Evolutionary conservation across 1,140 invertebrate genomes (phyloP).

Genomic region (Drosophila pruinosa): DNA sequence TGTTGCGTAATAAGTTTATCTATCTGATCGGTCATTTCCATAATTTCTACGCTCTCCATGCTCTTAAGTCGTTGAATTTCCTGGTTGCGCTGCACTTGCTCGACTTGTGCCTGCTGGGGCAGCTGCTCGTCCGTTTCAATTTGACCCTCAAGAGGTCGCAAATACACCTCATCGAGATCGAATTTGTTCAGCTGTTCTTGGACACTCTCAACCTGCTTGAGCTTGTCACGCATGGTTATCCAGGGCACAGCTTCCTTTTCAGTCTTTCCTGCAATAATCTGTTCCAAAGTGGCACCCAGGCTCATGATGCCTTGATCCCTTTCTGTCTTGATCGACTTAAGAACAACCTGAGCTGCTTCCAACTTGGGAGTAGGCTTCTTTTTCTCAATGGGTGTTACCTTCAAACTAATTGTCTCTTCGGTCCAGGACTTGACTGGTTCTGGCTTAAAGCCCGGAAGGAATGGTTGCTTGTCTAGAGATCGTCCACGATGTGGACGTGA

Average conservation of each 20-base stretch:
- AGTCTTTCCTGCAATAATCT: constrained; percentile 75
- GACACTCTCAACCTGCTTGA: constrained; percentile 72
- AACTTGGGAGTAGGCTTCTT: constrained; percentile 78
- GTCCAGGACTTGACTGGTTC: constrained; percentile 84
- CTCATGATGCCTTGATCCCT: constrained; percentile 80
- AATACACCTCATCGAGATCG: constrained; percentile 76
- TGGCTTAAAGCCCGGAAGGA: constrained; percentile 72
- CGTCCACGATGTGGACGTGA: constrained; percentile 75
- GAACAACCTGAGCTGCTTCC: constrained; percentile 75
- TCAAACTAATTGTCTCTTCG: constrained; percentile 85
- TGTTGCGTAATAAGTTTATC: constrained; percentile 74
- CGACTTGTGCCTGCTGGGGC: constrained; percentile 64
- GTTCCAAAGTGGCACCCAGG: constrained; percentile 65
- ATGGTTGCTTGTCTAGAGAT: constrained; percentile 73
- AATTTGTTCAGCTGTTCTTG: constrained; percentile 78
- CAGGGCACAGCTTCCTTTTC: constrained; percentile 80
- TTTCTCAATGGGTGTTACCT: constrained; percentile 83
- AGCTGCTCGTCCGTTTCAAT: constrained; percentile 60
- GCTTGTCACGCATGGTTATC: constrained; percentile 81
- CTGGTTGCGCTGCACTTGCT: constrained; percentile 60
- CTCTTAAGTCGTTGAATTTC: constrained; percentile 79
- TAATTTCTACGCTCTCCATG: constrained; percentile 82
- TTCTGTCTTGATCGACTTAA: constrained; percentile 79
- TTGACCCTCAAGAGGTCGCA: constrained; percentile 64
- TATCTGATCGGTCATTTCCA: constrained; percentile 80